Percentiles rank a stretch among this genome's conserved stretches.
Conservation (phyloP, 35 echinoderm and acorn worm genomes). For the Nesometra sesokonis region DNA sequence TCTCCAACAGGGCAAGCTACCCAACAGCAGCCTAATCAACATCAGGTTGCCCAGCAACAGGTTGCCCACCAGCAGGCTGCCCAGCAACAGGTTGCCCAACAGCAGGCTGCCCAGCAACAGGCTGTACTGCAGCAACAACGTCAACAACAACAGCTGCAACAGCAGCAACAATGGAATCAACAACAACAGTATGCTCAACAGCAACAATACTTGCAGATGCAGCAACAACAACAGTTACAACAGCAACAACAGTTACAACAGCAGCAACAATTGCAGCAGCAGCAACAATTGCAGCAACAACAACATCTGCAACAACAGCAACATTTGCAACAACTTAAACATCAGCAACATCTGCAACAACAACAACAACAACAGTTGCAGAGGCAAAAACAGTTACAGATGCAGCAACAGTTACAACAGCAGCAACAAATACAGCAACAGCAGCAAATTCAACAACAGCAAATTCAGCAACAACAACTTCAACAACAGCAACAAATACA, state of each 20-base stretch:
- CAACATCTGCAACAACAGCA: constrained; percentile 47
- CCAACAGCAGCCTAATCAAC: neutral
- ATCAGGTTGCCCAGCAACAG: neutral
- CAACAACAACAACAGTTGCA: constrained; percentile 10
- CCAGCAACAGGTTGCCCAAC: neutral
- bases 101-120: neutral
- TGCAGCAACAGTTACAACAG: too few species aligned
- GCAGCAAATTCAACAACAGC: too few species aligned
- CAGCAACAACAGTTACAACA: constrained; percentile 31
- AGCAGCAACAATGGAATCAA: constrained; percentile 50
- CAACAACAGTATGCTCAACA: constrained; percentile 44
- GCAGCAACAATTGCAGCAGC: constrained; percentile 17
- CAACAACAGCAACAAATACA: neutral
- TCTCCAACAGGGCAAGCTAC: neutral
- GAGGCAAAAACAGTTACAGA: constrained; percentile 8
- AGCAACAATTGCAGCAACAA: constrained; percentile 37
- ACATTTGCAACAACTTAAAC: constrained; percentile 6
- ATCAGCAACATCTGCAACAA: neutral
- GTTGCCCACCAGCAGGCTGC: constrained; percentile 2
- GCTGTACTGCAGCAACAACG: constrained; percentile 30
- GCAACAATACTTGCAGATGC: constrained; percentile 45
- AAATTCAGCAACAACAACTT: constrained; percentile 5
- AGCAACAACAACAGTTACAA: constrained; percentile 50
- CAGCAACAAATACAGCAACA: too few species aligned
- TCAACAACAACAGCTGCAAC: constrained; percentile 50